phyloP scores from a whole-genome alignment of 2,888 invertebrate genomes.

The Heliconius cydno region DNA sequence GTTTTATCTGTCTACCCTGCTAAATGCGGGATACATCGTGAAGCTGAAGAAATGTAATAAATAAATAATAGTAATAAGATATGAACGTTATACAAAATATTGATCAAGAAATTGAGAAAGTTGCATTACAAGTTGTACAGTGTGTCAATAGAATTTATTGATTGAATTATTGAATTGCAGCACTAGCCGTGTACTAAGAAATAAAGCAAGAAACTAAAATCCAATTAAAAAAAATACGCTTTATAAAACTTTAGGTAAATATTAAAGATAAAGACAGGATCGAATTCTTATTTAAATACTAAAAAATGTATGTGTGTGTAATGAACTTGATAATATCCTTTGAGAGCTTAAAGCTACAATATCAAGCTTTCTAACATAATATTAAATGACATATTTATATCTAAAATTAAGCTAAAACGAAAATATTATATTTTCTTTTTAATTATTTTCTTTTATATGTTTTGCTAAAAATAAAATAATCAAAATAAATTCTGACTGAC shows the following conservation, averaged over 20 bases:
- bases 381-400: no score
- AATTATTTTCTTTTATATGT: no score
- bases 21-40: no score
- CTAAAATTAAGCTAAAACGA: no score
- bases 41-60: not conserved
- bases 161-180: slow-evolving; percentile 18
- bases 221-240: not conserved
- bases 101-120: slow-evolving; percentile 42
- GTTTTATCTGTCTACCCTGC: no score
- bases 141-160: slow-evolving; percentile 27
- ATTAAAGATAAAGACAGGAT: not conserved
- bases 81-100: not conserved
- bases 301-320: not conserved
- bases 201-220: not conserved
- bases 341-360: not conserved
- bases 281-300: not conserved
- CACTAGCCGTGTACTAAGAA: not conserved
- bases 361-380: no score
- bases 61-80: not conserved
- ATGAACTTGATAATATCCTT: not conserved
- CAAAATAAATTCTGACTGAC: not conserved
- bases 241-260: not conserved
- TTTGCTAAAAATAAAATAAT: no score
- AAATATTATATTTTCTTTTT: no score
- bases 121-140: slow-evolving; percentile 31